A percentile compares a stretch with the other conserved stretches of the same genome.
Evolutionary conservation across 2,113 vertebrate genomes (phyloP).

Genomic region (Sinocyclocheilus grahami): DNA sequence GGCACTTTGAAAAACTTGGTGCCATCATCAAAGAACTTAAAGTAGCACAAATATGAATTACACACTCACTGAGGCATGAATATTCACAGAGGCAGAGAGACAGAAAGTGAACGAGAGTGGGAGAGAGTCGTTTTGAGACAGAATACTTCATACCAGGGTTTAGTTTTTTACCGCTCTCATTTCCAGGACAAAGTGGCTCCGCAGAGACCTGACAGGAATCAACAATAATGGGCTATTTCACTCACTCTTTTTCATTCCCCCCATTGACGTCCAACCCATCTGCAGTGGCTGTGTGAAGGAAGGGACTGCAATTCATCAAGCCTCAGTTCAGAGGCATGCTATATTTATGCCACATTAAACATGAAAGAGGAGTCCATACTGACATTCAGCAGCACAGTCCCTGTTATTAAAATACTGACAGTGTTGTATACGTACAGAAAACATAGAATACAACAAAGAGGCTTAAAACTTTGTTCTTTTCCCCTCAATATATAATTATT

Average conservation of each 20-base stretch:
- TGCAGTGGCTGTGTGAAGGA: slow-evolving; percentile 46
- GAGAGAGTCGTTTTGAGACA: slow-evolving; percentile 3
- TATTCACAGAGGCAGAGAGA: slow-evolving; percentile 49
- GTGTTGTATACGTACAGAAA: slow-evolving; percentile 30
- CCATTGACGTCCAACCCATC: slow-evolving; percentile 49
- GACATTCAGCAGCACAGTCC: slow-evolving; percentile 29
- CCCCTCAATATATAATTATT: background rate
- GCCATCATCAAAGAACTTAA: slow-evolving; percentile 54
- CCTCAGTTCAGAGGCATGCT: slow-evolving; percentile 44
- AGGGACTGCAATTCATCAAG: slow-evolving; percentile 54
- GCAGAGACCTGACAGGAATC: slow-evolving; percentile 55
- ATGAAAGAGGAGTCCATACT: slow-evolving; percentile 47
- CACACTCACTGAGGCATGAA: slow-evolving; percentile 52
- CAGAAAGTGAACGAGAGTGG: background rate
- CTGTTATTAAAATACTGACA: slow-evolving; percentile 42
- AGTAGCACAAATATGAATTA: slow-evolving; percentile 54
- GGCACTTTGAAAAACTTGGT: slow-evolving; percentile 7
- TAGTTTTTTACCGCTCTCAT: slow-evolving; percentile 49
- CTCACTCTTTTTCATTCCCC: slow-evolving; percentile 39
- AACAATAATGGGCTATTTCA: slow-evolving; percentile 56
- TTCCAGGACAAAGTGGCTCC: slow-evolving; percentile 52
- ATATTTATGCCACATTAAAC: slow-evolving; percentile 58
- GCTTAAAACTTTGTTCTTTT: background rate
- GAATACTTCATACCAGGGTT: slow-evolving; percentile 37
- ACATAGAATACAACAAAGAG: background rate